Percentiles rank a stretch among this genome's conserved stretches.
phyloP scores from a whole-genome alignment of 1,140 invertebrate genomes.

The Brachionus rotundiformis region DNA sequence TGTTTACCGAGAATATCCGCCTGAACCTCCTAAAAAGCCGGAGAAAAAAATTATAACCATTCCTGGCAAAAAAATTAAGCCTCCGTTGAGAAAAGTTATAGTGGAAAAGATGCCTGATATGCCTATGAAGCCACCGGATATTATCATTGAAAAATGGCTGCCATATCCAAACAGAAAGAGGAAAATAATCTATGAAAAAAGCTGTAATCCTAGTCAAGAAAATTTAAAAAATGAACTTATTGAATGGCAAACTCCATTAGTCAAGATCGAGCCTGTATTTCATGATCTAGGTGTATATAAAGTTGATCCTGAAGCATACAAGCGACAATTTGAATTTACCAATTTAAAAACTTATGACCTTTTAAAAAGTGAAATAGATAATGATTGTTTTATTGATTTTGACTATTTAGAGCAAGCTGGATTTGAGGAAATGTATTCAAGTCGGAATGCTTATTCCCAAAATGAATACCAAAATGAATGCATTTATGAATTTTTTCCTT shows the following conservation, averaged over 20 bases:
- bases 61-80: neutral
- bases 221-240: conserved; percentile 29
- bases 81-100: conserved; percentile 29
- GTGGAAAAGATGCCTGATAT: conserved; percentile 41
- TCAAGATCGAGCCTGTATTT: neutral
- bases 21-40: neutral
- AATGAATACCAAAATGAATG: neutral
- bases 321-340: neutral
- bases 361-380: neutral
- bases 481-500: neutral
- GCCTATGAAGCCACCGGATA: conserved; percentile 36
- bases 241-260: conserved; percentile 21
- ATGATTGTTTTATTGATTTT: conserved; percentile 4
- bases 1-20: conserved; percentile 26
- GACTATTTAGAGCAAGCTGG: neutral
- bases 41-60: conserved; percentile 23
- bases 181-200: conserved; percentile 43
- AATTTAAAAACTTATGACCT: neutral
- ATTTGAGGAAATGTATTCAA: neutral
- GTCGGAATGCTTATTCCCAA: neutral
- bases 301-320: neutral
- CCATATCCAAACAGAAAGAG: conserved; percentile 40
- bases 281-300: neutral
- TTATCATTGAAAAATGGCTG: conserved; percentile 50
- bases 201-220: neutral